phyloP scores from a whole-genome alignment of 2,113 vertebrate genomes.

The Nyctereutes procyonoides region DNA sequence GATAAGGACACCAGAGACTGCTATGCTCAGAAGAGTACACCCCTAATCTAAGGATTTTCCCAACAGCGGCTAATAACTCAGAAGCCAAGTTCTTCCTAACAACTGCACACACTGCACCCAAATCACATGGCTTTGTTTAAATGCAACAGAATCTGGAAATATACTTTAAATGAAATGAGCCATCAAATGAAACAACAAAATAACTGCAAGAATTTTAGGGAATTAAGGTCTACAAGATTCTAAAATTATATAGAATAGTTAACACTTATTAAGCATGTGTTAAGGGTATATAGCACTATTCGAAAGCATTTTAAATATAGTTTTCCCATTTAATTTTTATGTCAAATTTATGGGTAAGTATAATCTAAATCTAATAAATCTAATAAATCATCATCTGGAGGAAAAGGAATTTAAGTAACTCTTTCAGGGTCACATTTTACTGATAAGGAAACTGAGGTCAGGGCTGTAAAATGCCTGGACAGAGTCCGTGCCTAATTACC shows the following conservation, averaged over 20 bases:
- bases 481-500: neutral
- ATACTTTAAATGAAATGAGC: neutral
- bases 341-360: neutral
- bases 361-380: neutral
- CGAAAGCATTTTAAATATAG: neutral
- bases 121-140: neutral
- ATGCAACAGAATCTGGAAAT: neutral
- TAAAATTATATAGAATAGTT: neutral
- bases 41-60: neutral
- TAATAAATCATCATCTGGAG: neutral
- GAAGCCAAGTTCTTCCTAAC: neutral
- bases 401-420: conserved; percentile 3
- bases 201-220: neutral
- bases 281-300: neutral
- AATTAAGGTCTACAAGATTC: neutral
- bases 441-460: neutral
- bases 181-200: neutral
- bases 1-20: neutral
- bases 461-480: neutral
- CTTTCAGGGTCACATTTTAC: conserved; percentile 19
- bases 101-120: neutral
- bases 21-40: neutral
- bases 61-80: neutral
- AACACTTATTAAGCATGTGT: neutral
- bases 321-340: conserved; percentile 41